Evolutionary conservation across 2,888 invertebrate genomes (phyloP).

Genomic region (Synanthedon vespiformis): DNA sequence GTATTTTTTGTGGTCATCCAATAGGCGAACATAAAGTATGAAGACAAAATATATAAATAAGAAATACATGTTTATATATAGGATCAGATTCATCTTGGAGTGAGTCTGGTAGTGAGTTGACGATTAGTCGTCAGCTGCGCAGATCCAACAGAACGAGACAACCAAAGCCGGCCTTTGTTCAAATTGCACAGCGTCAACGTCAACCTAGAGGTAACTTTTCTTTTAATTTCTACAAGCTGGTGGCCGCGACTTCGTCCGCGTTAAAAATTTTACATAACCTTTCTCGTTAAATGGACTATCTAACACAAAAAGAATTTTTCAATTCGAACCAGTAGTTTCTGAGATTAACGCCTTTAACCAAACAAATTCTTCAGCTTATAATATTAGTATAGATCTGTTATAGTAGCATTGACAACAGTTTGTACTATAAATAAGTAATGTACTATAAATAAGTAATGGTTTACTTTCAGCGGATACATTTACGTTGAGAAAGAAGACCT

Average conservation of each 20-base stretch:
- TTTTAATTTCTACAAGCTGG: too few relatives aligned
- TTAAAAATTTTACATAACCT: too few relatives aligned
- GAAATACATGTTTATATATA: slow-evolving; percentile 7
- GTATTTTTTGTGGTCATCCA: neutral
- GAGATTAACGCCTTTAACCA: too few relatives aligned
- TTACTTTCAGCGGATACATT: slow-evolving; percentile 56
- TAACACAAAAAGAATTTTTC: too few relatives aligned
- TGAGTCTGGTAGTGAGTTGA: slow-evolving; percentile 51
- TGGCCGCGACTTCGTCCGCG: too few relatives aligned
- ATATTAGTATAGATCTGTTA: too few relatives aligned
- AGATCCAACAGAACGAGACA: slow-evolving; percentile 59
- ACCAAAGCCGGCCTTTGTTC: slow-evolving; percentile 54
- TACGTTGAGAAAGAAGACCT: slow-evolving; percentile 62
- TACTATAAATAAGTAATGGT: neutral
- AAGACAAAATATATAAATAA: slow-evolving; percentile 1
- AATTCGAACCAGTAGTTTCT: too few relatives aligned
- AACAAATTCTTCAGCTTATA: too few relatives aligned
- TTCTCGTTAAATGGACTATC: too few relatives aligned
- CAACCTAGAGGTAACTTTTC: too few relatives aligned
- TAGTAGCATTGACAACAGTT: too few relatives aligned
- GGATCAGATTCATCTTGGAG: slow-evolving; percentile 51
- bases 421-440: neutral
- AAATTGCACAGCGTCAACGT: slow-evolving; percentile 36
- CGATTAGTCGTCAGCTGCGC: slow-evolving; percentile 43
- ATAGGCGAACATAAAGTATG: neutral